Evolutionary conservation across 1,140 invertebrate genomes (phyloP).

Genomic region (Aphelenchoides besseyi): DNA sequence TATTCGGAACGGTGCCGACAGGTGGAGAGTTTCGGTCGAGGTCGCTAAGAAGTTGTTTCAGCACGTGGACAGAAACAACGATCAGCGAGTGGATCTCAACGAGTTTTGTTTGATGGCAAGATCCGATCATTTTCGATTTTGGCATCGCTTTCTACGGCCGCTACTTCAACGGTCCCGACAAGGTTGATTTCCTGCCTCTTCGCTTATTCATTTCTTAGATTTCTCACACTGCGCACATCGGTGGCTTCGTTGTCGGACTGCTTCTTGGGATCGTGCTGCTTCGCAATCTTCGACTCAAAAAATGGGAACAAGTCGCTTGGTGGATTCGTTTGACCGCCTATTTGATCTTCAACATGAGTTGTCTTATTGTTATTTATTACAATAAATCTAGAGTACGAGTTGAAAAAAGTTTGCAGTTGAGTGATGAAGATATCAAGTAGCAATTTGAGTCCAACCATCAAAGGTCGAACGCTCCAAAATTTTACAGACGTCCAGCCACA

Average conservation of each 20-base stretch:
- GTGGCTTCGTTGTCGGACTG: conserved; percentile 81
- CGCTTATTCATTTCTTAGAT: conserved; percentile 82
- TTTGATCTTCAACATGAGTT: conserved; percentile 83
- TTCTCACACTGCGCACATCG: conserved; percentile 88
- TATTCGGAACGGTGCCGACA: conserved; percentile 16
- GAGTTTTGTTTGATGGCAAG: conserved; percentile 43
- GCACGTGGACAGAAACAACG: conserved; percentile 41
- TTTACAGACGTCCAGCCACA: no score
- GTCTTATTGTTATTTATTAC: conserved; percentile 79
- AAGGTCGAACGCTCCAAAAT: no score
- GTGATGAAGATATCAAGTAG: no score
- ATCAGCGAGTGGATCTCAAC: conserved; percentile 41
- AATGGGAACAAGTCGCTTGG: conserved; percentile 88
- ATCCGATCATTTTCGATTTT: conserved; percentile 77
- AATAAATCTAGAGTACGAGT: no score
- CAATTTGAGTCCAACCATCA: no score
- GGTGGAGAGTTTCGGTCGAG: conserved; percentile 26
- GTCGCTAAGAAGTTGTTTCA: conserved; percentile 22
- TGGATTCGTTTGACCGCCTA: conserved; percentile 90
- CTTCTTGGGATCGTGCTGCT: conserved; percentile 87
- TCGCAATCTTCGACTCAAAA: conserved; percentile 90
- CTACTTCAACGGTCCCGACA: conserved; percentile 75
- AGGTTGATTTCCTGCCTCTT: conserved; percentile 88
- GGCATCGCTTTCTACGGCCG: conserved; percentile 68
- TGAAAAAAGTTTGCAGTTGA: no score